Evolutionary conservation across 2,888 invertebrate species (phyloP).

Genomic region (Scelioninae gen. 2): DNA sequence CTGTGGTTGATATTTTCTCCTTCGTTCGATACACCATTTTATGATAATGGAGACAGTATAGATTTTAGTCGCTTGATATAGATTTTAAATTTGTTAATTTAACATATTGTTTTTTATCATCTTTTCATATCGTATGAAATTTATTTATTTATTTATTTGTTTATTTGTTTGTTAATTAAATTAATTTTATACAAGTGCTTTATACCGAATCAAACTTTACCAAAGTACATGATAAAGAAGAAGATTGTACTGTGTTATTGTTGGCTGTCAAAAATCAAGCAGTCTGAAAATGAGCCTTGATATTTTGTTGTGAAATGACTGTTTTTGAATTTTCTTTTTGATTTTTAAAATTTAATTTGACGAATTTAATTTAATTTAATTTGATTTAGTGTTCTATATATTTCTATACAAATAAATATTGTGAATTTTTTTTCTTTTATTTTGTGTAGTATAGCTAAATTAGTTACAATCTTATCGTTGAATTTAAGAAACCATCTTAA

Average conservation of each 20-base stretch:
- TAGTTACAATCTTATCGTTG: neutral
- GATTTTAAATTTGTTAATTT: conserved; percentile 4
- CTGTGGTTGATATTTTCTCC: conserved; percentile 32
- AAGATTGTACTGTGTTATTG: neutral
- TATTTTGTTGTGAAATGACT: neutral
- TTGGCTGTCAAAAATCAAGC: neutral
- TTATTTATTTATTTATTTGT: no score
- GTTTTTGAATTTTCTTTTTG: neutral
- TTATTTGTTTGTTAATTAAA: neutral
- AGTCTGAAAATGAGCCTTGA: no score
- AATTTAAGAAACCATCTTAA: neutral
- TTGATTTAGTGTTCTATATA: neutral
- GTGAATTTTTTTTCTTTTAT: neutral
- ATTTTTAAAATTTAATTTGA: neutral
- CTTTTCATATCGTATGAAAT: neutral
- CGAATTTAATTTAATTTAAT: neutral
- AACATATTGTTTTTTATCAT: neutral
- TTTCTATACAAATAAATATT: neutral
- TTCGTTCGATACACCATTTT: conserved; percentile 30
- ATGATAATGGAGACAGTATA: neutral
- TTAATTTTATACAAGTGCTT: neutral
- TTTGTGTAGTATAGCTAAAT: conserved; percentile 4
- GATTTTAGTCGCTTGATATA: conserved; percentile 4
- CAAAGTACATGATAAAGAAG: neutral
- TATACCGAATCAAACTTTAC: no score